A percentile compares a stretch with the other conserved stretches of the same genome.
Conservation (phyloP, 2,113 vertebrate genomes). For the Microtus ochrogaster region DNA sequence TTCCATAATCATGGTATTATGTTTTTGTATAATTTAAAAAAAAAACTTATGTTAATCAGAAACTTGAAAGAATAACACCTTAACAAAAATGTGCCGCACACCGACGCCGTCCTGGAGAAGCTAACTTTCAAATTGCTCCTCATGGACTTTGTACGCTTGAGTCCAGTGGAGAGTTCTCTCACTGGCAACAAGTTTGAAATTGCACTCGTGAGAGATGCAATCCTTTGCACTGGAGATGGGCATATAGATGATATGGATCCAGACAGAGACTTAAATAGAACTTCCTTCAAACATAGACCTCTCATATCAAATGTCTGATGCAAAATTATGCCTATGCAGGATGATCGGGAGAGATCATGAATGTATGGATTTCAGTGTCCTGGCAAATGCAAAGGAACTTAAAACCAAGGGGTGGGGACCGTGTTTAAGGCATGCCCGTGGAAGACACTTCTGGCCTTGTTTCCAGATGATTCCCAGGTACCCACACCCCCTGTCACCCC, state of each 20-base stretch:
- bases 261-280: not conserved
- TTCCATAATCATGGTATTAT: conserved; percentile 83
- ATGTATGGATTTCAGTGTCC: not conserved
- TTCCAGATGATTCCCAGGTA: conserved; percentile 32
- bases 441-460: conserved; percentile 20
- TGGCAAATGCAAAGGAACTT: conserved; percentile 24
- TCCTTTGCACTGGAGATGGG: not conserved
- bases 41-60: conserved; percentile 75
- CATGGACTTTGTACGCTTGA: not conserved
- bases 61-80: conserved; percentile 71
- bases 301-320: not conserved
- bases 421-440: not conserved
- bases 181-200: conserved; percentile 18
- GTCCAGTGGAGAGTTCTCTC: not conserved
- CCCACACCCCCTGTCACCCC: not conserved
- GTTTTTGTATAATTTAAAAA: conserved; percentile 76
- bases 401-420: not conserved
- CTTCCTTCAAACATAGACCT: conserved; percentile 38
- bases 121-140: not conserved
- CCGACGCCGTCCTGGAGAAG: conserved; percentile 30
- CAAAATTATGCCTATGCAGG: not conserved
- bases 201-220: not conserved
- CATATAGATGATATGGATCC: not conserved
- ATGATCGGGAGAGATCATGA: not conserved
- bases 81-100: conserved; percentile 43